Evolutionary conservation across 2,113 vertebrate species (phyloP).

Genomic region (Hippocampus mohnikei): DNA sequence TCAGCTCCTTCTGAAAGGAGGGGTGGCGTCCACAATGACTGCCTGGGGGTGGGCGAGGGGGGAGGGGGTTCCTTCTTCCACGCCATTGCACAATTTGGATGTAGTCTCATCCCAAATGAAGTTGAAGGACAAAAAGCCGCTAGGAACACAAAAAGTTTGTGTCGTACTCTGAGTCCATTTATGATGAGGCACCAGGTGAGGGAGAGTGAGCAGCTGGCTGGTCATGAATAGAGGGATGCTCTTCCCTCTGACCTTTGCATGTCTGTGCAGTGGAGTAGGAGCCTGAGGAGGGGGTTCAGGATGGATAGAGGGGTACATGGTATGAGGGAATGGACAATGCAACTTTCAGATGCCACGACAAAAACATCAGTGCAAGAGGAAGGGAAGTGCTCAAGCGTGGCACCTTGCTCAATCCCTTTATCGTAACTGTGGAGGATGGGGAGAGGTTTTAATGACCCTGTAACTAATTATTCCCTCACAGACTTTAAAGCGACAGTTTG

Average conservation of each 20-base stretch:
- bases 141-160: slow-evolving; percentile 1
- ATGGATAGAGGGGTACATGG: slow-evolving; percentile 20
- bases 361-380: slow-evolving; percentile 48
- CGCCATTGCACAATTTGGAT: slow-evolving; percentile 30
- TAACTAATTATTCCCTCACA: neutral
- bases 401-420: slow-evolving; percentile 36
- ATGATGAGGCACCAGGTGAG: slow-evolving; percentile 54
- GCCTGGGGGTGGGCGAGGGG: slow-evolving; percentile 46
- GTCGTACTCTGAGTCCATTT: slow-evolving; percentile 20
- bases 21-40: slow-evolving; percentile 58
- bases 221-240: slow-evolving; percentile 47
- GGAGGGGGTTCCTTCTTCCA: slow-evolving; percentile 49
- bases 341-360: slow-evolving; percentile 59
- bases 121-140: neutral
- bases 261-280: slow-evolving; percentile 6
- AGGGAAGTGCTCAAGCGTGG: slow-evolving; percentile 56
- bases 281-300: neutral
- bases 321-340: slow-evolving; percentile 51
- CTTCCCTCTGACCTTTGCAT: slow-evolving; percentile 40
- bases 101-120: slow-evolving; percentile 5
- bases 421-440: neutral
- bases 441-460: neutral
- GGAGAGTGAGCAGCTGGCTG: slow-evolving; percentile 56
- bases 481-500: neutral
- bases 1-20: slow-evolving; percentile 63